These are phyloP conservation scores for Sebastes nivosus DNA, from an alignment of 2,797 vertebrate genomes.

Conservation along the genomic window DNA sequence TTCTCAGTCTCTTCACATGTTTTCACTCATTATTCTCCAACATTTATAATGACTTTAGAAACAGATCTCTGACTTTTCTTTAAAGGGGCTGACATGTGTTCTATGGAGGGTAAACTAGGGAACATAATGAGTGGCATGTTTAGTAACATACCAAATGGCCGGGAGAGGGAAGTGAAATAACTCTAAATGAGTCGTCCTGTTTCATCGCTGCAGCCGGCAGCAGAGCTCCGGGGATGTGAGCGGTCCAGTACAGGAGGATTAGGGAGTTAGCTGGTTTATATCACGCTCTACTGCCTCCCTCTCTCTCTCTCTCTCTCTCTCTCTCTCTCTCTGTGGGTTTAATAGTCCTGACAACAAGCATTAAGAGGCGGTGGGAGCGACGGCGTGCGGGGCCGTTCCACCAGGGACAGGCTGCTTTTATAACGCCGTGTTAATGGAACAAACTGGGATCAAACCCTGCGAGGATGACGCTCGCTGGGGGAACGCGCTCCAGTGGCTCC, in stretches of 20 bases:
- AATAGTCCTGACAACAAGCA: slow-evolving; percentile 45
- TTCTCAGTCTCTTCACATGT: too few species aligned
- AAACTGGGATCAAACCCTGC: background rate
- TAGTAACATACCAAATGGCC: background rate
- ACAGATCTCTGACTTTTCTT: too few species aligned
- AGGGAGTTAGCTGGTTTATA: slow-evolving; percentile 29
- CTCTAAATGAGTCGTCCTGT: too few species aligned
- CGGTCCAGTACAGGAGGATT: background rate
- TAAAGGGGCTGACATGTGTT: background rate
- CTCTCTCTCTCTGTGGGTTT: slow-evolving; percentile 1
- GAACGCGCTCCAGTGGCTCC: background rate
- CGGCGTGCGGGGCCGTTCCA: background rate
- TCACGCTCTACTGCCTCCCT: slow-evolving; percentile 13
- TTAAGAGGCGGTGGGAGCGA: slow-evolving; percentile 19
- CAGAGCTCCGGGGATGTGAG: background rate
- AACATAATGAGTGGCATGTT: background rate
- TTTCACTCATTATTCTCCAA: too few species aligned
- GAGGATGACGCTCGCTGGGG: background rate
- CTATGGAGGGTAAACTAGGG: background rate
- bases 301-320: background rate
- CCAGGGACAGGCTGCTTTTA: slow-evolving; percentile 43
- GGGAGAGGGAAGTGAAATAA: background rate
- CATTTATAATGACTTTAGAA: too few species aligned
- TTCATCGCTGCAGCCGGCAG: slow-evolving; percentile 17
- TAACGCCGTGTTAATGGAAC: slow-evolving; percentile 41